A percentile compares a stretch with the other conserved stretches of the same genome.
Evolutionary conservation across 2,888 invertebrate species (phyloP).

Genomic region (Tillus elongatus): DNA sequence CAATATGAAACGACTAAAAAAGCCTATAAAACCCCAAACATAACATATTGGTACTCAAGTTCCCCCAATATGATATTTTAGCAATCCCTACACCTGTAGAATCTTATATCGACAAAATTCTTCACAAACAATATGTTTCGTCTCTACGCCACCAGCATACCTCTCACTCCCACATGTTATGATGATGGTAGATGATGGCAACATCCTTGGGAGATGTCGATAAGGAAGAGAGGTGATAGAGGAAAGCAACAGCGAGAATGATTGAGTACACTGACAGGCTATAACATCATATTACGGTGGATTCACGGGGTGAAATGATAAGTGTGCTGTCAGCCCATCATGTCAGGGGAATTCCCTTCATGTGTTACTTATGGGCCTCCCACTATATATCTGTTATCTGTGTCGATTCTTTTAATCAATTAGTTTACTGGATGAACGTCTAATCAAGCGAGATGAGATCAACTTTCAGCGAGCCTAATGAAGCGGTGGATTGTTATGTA

Average conservation of each 20-base stretch:
- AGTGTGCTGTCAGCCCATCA: constrained; percentile 37
- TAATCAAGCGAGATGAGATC: too few species aligned
- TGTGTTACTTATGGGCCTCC: too few species aligned
- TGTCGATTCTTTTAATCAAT: too few species aligned
- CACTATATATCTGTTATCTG: too few species aligned
- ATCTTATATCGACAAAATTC: constrained; percentile 26
- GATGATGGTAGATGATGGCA: background rate
- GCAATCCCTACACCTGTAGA: constrained; percentile 39
- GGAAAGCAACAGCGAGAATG: constrained; percentile 36
- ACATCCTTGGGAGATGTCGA: background rate
- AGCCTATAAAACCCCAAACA: constrained; percentile 36
- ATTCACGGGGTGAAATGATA: constrained; percentile 38
- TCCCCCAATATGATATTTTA: constrained; percentile 40
- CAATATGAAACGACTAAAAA: constrained; percentile 36
- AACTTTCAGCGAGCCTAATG: too few species aligned
- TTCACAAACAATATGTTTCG: background rate
- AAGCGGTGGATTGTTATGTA: too few species aligned
- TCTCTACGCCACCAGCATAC: background rate
- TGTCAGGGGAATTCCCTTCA: constrained; percentile 34
- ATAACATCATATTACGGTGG: constrained; percentile 42
- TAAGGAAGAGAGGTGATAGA: constrained; percentile 22
- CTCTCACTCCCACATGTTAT: background rate
- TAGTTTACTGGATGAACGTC: too few species aligned
- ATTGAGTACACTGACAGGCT: constrained; percentile 42
- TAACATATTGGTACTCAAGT: constrained; percentile 37